Percentiles rank a stretch among this genome's conserved stretches.
Evolutionary conservation across 2,113 vertebrate species (phyloP).

Genomic region (Arizona elegans): DNA sequence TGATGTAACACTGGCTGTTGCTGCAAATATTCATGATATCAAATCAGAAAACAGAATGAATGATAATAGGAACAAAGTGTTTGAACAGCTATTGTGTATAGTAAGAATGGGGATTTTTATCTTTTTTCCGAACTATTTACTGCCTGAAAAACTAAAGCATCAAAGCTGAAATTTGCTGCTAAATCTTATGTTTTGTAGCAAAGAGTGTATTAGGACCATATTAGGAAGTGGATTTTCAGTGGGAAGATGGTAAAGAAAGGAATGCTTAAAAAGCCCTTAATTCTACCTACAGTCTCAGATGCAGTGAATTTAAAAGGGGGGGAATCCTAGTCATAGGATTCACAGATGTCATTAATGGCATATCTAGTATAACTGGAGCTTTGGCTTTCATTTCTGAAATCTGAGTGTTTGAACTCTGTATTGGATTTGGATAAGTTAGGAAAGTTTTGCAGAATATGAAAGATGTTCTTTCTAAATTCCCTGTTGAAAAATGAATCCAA

Average conservation of each 20-base stretch:
- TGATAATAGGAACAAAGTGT: neutral
- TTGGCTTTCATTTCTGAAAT: neutral
- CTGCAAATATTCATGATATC: neutral
- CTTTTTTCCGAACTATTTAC: neutral
- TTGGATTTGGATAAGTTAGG: neutral
- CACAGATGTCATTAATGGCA: neutral
- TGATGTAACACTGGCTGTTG: neutral
- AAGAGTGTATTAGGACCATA: neutral
- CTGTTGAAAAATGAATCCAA: neutral
- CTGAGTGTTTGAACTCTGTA: neutral
- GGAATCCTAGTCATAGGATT: neutral
- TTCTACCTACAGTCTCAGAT: neutral
- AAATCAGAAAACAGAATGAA: neutral
- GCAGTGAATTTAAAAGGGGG: neutral
- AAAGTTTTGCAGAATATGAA: neutral
- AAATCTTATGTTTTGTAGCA: neutral
- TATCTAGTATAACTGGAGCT: neutral
- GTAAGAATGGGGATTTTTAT: neutral
- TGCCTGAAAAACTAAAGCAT: neutral
- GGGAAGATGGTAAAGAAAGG: neutral
- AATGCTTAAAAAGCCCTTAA: neutral
- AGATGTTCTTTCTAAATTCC: neutral
- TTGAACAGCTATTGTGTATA: neutral
- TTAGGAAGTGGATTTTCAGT: neutral
- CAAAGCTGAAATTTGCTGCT: neutral